These are phyloP conservation scores for Melanotaenia pygmaea DNA, from an alignment of 2,797 vertebrate species.

Conservation along the genomic window DNA sequence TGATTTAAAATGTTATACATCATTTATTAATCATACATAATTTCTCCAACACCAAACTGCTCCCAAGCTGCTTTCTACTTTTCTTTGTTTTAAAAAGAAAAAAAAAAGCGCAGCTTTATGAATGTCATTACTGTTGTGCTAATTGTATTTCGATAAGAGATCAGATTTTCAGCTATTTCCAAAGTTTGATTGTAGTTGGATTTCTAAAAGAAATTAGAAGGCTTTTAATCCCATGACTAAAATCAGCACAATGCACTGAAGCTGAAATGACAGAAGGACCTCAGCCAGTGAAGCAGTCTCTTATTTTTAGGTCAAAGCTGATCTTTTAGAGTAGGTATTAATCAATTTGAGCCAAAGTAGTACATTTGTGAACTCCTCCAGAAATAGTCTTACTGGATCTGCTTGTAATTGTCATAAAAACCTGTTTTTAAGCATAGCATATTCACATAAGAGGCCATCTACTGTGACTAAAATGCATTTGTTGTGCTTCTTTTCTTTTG, in stretches of 20 bases:
- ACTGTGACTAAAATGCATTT: background rate
- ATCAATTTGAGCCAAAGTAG: background rate
- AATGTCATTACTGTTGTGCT: slow-evolving; percentile 8
- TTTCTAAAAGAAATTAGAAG: background rate
- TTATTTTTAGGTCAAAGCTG: background rate
- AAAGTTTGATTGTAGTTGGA: background rate
- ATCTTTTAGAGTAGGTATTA: background rate
- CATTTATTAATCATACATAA: background rate
- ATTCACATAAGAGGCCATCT: background rate
- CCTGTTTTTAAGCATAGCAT: background rate
- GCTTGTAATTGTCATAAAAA: background rate
- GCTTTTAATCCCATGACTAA: background rate
- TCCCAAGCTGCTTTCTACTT: background rate
- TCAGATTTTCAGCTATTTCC: background rate
- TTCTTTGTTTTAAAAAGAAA: background rate
- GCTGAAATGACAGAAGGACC: background rate
- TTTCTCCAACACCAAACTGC: background rate
- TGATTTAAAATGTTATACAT: background rate
- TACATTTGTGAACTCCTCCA: background rate
- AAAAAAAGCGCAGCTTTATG: background rate
- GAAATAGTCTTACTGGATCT: background rate
- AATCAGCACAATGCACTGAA: background rate
- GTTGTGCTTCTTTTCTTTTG: background rate
- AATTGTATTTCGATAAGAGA: background rate
- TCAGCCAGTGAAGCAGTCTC: too few species aligned